Evolutionary conservation across 2,888 invertebrate species (phyloP).

Genomic region (Lasioglossum zephyrum): DNA sequence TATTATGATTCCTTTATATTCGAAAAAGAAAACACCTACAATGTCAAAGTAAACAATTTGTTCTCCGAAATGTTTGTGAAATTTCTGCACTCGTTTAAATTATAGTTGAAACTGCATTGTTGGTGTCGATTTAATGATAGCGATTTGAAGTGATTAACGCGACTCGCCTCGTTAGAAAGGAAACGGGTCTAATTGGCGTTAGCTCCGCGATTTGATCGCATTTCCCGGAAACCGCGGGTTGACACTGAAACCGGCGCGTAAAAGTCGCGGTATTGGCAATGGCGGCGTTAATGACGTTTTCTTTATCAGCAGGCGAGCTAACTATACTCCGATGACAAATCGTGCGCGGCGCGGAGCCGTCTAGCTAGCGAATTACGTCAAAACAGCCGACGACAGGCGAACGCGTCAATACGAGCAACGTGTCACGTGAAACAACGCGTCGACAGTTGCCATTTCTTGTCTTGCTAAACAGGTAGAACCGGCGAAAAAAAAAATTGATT

Average conservation of each 20-base stretch:
- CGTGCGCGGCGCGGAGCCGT: neutral
- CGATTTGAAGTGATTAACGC: neutral
- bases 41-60: neutral
- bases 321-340: conserved; percentile 42
- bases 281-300: conserved; percentile 35
- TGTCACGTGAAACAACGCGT: neutral
- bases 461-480: neutral
- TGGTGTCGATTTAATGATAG: neutral
- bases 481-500: neutral
- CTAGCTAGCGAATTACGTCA: conserved; percentile 32
- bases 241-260: conserved; percentile 14
- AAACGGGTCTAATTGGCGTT: neutral
- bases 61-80: neutral
- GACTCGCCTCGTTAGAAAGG: neutral
- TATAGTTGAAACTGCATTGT: neutral
- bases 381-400: conserved; percentile 25
- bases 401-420: conserved; percentile 10
- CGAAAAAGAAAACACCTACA: neutral
- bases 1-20: too few relatives aligned
- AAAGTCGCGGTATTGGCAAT: conserved; percentile 40
- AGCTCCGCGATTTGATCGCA: neutral
- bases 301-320: conserved; percentile 39
- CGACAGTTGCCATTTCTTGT: neutral
- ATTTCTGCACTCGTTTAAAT: neutral
- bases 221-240: conserved; percentile 6